Conservation (phyloP, 2,888 invertebrate genomes). For the Hedychridium roseum region DNA sequence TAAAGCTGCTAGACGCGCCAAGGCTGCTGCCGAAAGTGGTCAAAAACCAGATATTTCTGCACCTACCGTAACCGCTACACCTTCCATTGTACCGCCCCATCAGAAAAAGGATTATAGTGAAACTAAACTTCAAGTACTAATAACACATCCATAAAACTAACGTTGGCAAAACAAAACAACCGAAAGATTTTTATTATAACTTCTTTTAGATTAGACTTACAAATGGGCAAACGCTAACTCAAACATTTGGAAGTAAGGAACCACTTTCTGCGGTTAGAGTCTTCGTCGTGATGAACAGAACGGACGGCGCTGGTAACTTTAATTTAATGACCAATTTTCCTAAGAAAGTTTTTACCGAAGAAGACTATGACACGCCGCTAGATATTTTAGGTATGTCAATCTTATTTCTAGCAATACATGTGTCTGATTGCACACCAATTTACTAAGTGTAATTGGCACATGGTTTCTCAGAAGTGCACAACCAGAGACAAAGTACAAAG, state of each 20-base stretch:
- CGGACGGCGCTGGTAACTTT: slow-evolving; percentile 75
- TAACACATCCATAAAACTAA: too few relatives aligned
- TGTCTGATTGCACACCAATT: too few relatives aligned
- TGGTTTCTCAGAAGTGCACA: too few relatives aligned
- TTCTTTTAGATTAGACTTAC: slow-evolving; percentile 74
- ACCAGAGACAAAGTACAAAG: too few relatives aligned
- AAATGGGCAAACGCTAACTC: slow-evolving; percentile 76
- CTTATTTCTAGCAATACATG: too few relatives aligned
- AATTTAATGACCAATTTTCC: slow-evolving; percentile 93
- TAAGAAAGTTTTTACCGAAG: slow-evolving; percentile 82
- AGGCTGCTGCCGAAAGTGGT: slow-evolving; percentile 60
- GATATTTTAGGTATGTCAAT: slow-evolving; percentile 79
- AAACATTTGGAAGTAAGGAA: slow-evolving; percentile 86
- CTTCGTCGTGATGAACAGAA: slow-evolving; percentile 85
- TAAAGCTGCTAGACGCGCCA: slow-evolving; percentile 82
- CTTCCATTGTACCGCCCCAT: slow-evolving; percentile 34
- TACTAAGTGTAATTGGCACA: too few relatives aligned
- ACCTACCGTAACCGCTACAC: slow-evolving; percentile 55
- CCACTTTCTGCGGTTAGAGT: slow-evolving; percentile 89
- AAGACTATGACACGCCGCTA: slow-evolving; percentile 90
- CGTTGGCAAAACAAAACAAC: too few relatives aligned
- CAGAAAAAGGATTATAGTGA: slow-evolving; percentile 72
- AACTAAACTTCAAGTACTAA: slow-evolving; percentile 71
- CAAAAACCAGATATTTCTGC: slow-evolving; percentile 51
- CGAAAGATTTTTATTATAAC: neutral